These are phyloP conservation scores for Aporophyla nigra DNA, from an alignment of 2,888 invertebrate genomes.

Conservation along the genomic window DNA sequence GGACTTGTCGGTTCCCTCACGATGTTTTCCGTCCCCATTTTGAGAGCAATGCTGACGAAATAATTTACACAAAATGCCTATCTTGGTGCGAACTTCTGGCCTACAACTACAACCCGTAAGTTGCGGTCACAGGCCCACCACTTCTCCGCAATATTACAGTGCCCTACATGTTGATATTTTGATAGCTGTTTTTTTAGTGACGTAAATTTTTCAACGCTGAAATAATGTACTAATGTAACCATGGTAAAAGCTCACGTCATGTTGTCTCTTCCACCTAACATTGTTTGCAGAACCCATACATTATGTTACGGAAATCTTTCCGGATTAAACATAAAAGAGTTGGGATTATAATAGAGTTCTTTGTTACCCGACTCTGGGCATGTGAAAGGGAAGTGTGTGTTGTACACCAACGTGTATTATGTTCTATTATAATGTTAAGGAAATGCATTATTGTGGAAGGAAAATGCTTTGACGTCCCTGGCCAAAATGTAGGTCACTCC, in stretches of 20 bases:
- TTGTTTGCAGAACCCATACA: neutral
- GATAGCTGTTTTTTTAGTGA: too few species aligned
- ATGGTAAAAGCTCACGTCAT: neutral
- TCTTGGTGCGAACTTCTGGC: too few species aligned
- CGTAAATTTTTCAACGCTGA: too few species aligned
- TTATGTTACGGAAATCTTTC: neutral
- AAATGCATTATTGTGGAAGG: constrained; percentile 12
- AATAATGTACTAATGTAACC: neutral
- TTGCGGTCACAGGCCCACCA: too few species aligned
- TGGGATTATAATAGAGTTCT: constrained; percentile 26
- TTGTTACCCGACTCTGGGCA: constrained; percentile 5
- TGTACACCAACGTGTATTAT: constrained; percentile 9
- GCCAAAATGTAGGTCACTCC: neutral
- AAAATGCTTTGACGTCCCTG: constrained; percentile 1
- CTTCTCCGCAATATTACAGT: too few species aligned
- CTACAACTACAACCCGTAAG: too few species aligned
- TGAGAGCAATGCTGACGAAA: too few species aligned
- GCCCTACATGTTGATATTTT: too few species aligned
- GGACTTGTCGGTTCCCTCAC: too few species aligned
- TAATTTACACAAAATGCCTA: too few species aligned
- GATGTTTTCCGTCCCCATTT: too few species aligned
- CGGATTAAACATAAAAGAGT: constrained; percentile 22
- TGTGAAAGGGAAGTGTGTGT: constrained; percentile 17
- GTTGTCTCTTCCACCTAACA: neutral
- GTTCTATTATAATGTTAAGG: neutral